These are phyloP conservation scores for Sylvilagus floridanus DNA, from an alignment of 2,797 vertebrate species.

Conservation along the genomic window DNA sequence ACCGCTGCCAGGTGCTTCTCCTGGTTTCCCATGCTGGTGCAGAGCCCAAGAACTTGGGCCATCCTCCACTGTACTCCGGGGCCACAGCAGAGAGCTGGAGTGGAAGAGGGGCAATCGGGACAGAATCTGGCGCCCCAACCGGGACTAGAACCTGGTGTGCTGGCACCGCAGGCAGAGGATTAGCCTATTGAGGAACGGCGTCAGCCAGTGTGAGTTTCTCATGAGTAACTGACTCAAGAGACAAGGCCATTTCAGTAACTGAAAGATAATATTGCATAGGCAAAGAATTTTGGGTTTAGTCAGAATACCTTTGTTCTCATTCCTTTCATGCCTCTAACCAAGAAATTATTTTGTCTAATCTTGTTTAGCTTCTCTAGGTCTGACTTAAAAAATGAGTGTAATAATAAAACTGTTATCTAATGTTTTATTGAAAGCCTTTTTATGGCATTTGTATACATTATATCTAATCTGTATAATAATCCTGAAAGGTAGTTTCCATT, in stretches of 20 bases:
- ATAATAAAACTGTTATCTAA: background rate
- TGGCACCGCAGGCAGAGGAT: too few species aligned
- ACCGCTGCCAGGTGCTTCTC: too few species aligned
- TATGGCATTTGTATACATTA: background rate
- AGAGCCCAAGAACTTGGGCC: too few species aligned
- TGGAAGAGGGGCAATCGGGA: too few species aligned
- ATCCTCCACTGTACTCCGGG: too few species aligned
- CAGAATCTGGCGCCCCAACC: too few species aligned
- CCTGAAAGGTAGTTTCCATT: background rate
- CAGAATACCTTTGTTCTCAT: constrained; percentile 18
- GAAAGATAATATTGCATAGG: background rate
- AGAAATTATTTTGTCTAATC: background rate
- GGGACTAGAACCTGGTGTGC: too few species aligned
- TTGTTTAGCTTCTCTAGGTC: constrained; percentile 1
- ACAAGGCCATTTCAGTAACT: constrained; percentile 20
- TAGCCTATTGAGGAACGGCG: too few species aligned
- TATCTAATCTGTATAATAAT: constrained; percentile 38
- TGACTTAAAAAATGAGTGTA: constrained; percentile 37
- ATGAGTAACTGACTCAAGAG: constrained; percentile 21
- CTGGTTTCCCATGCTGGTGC: too few species aligned
- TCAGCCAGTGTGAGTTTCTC: background rate
- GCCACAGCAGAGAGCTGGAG: too few species aligned
- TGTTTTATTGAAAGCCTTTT: background rate
- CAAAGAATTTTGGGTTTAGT: constrained; percentile 20
- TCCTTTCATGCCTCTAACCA: background rate